phyloP scores from a whole-genome alignment of 2,888 invertebrate species.

The Microplitis manilae region DNA sequence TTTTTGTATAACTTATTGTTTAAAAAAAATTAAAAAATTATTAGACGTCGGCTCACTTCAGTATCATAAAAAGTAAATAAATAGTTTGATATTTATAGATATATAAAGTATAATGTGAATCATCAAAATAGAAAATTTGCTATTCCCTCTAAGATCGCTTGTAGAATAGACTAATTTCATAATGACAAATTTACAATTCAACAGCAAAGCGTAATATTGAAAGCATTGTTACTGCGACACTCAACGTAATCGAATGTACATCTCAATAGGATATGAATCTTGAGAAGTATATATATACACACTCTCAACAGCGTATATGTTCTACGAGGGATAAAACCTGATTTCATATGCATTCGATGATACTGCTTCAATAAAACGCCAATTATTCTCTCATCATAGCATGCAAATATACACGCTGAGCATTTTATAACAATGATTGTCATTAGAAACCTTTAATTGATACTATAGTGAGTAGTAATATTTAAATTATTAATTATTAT shows the following conservation, averaged over 20 bases:
- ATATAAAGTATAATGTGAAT: neutral
- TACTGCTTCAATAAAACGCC: slow-evolving; percentile 3
- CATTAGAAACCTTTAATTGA: too few species aligned
- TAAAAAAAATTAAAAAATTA: too few species aligned
- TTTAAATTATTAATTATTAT: too few species aligned
- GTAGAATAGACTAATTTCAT: slow-evolving; percentile 36
- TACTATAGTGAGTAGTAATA: too few species aligned
- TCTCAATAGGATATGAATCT: slow-evolving; percentile 48
- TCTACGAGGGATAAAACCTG: neutral
- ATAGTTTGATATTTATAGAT: neutral
- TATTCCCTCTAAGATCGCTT: neutral
- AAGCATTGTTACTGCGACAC: slow-evolving; percentile 46
- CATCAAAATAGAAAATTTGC: slow-evolving; percentile 11
- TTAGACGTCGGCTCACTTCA: too few species aligned
- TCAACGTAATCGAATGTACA: slow-evolving; percentile 50
- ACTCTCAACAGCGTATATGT: neutral
- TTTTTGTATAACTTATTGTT: too few species aligned
- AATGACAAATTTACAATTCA: slow-evolving; percentile 53
- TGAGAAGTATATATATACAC: slow-evolving; percentile 8
- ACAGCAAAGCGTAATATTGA: slow-evolving; percentile 45
- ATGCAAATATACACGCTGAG: too few species aligned
- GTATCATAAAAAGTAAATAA: neutral
- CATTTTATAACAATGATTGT: too few species aligned
- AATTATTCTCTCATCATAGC: neutral
- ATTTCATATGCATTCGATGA: slow-evolving; percentile 28